Evolutionary conservation across 2,113 vertebrate species (phyloP).

Genomic region (Heterochromis multidens): DNA sequence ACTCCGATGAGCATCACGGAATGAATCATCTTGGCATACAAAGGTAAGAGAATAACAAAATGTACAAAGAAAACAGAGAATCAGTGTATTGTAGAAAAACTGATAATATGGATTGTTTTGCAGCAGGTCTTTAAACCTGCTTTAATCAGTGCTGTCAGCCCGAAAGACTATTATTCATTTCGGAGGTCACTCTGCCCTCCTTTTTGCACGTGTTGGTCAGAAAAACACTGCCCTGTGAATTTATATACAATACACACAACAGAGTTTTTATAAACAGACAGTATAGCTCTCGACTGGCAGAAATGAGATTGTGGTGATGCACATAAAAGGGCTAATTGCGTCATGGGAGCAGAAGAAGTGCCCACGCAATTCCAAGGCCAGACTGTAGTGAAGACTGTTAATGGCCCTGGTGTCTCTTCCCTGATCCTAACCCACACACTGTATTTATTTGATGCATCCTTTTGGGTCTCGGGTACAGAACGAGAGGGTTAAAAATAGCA

Average conservation of each 20-base stretch:
- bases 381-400: constrained; percentile 61
- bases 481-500: constrained; percentile 62
- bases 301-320: constrained; percentile 53
- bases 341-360: constrained; percentile 65
- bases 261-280: constrained; percentile 36
- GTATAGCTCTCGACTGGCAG: constrained; percentile 27
- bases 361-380: constrained; percentile 63
- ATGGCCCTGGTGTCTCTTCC: constrained; percentile 46
- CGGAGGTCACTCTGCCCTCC: neutral
- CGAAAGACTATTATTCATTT: neutral
- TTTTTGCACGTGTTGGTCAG: neutral
- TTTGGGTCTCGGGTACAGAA: constrained; percentile 36
- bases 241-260: neutral
- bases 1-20: constrained; percentile 46
- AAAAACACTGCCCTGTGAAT: neutral
- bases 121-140: neutral
- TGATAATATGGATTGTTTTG: neutral
- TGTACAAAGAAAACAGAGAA: constrained; percentile 27
- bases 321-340: constrained; percentile 64
- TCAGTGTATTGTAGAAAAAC: neutral
- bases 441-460: constrained; percentile 51
- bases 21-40: constrained; percentile 63
- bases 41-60: constrained; percentile 44
- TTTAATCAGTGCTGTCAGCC: neutral
- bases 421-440: constrained; percentile 30